These are phyloP conservation scores for Endomychus coccineus DNA, from an alignment of 2,888 invertebrate genomes.

Conservation along the genomic window DNA sequence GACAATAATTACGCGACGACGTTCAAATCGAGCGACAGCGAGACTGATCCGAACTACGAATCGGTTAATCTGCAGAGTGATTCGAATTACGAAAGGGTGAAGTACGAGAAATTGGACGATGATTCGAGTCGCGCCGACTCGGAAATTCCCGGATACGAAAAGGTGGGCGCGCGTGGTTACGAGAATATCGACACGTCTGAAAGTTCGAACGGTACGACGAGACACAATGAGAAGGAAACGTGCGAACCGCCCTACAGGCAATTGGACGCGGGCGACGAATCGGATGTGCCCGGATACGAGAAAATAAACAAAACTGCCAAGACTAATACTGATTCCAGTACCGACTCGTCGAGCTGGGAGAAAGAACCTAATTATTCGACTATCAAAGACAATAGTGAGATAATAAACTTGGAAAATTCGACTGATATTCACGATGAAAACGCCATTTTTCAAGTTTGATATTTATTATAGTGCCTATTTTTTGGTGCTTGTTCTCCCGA, in stretches of 20 bases:
- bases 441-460: slow-evolving; percentile 32
- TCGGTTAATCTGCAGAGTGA: slow-evolving; percentile 56
- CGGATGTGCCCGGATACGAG: slow-evolving; percentile 31
- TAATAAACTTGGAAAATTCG: slow-evolving; percentile 8
- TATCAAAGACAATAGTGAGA: slow-evolving; percentile 18
- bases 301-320: slow-evolving; percentile 23
- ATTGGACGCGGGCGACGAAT: slow-evolving; percentile 29
- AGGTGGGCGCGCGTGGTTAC: slow-evolving; percentile 26
- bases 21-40: slow-evolving; percentile 53
- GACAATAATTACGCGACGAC: slow-evolving; percentile 55
- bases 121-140: slow-evolving; percentile 25
- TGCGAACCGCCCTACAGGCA: slow-evolving; percentile 9
- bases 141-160: slow-evolving; percentile 31
- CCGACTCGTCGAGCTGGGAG: slow-evolving; percentile 15
- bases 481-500: no score
- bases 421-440: slow-evolving; percentile 30
- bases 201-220: slow-evolving; percentile 26
- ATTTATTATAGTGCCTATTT: no score
- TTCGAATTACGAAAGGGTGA: slow-evolving; percentile 77
- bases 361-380: slow-evolving; percentile 14
- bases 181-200: slow-evolving; percentile 26
- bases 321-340: slow-evolving; percentile 11
- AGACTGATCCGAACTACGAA: slow-evolving; percentile 77
- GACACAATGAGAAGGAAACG: not conserved
- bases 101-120: slow-evolving; percentile 34